Conservation (phyloP, 35 echinoderm and acorn worm genomes). For the Nesometra sesokonis region DNA sequence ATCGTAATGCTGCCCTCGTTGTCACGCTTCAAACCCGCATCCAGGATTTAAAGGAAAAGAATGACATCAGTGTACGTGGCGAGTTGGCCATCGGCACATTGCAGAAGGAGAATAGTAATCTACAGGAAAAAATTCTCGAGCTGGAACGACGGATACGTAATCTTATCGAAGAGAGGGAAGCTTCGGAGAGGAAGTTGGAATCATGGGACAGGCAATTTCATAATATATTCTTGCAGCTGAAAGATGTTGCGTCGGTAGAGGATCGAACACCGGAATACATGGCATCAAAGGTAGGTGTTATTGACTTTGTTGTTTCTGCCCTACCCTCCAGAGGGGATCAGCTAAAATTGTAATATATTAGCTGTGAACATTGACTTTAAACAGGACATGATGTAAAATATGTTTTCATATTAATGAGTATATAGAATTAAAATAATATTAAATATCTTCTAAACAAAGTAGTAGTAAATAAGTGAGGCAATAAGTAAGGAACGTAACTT, state of each 20-base stretch:
- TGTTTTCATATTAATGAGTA: too few relatives aligned
- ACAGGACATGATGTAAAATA: too few relatives aligned
- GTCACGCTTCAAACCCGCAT: slow-evolving; percentile 48
- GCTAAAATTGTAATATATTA: too few relatives aligned
- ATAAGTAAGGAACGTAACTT: too few relatives aligned
- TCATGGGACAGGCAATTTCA: slow-evolving; percentile 48
- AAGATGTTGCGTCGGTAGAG: slow-evolving; percentile 37
- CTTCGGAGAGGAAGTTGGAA: slow-evolving; percentile 42
- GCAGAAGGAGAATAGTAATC: slow-evolving; percentile 66
- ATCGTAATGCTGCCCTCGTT: slow-evolving; percentile 55
- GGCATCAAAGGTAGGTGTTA: slow-evolving; percentile 41
- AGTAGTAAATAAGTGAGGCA: too few relatives aligned
- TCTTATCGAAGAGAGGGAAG: slow-evolving; percentile 58
- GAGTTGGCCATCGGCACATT: slow-evolving; percentile 70
- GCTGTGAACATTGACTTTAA: too few relatives aligned
- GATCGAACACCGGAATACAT: slow-evolving; percentile 44
- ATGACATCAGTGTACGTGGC: slow-evolving; percentile 8
- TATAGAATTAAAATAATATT: too few relatives aligned
- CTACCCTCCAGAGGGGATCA: too few relatives aligned
- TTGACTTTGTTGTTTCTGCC: neutral
- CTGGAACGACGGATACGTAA: slow-evolving; percentile 71
- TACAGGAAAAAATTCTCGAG: slow-evolving; percentile 63
- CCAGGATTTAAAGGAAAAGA: slow-evolving; percentile 28
- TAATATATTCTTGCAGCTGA: slow-evolving; percentile 65
- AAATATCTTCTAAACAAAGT: too few relatives aligned